phyloP scores from a whole-genome alignment of 1,140 invertebrate genomes.

The Cepaea nemoralis region DNA sequence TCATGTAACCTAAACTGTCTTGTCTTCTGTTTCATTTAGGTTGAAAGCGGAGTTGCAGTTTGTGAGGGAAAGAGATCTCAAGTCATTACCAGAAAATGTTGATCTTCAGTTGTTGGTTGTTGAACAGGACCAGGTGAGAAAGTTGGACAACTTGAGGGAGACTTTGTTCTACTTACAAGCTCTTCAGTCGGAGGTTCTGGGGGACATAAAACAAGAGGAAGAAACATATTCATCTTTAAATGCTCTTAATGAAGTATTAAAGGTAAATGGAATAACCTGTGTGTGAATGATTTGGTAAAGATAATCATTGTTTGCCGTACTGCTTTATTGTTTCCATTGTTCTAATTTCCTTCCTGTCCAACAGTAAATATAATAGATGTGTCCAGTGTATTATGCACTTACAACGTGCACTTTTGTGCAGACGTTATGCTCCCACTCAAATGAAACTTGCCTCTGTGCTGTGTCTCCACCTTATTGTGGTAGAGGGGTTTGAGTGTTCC shows the following conservation, averaged over 20 bases:
- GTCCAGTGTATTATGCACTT: too few species aligned
- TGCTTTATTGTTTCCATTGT: too few species aligned
- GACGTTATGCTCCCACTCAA: too few species aligned
- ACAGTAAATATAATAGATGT: too few species aligned
- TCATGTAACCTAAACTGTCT: neutral
- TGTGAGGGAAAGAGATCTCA: neutral
- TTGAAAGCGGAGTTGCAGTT: constrained; percentile 20
- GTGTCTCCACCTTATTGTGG: too few species aligned
- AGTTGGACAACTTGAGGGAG: neutral
- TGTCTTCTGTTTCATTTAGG: neutral
- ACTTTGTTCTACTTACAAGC: neutral
- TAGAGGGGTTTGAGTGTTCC: too few species aligned
- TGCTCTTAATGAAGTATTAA: constrained; percentile 20
- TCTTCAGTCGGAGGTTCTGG: neutral
- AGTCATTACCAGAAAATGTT: constrained; percentile 13
- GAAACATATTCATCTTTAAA: neutral
- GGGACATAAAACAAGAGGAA: constrained; percentile 16
- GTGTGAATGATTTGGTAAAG: too few species aligned
- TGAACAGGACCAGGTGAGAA: constrained; percentile 5
- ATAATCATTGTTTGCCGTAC: too few species aligned
- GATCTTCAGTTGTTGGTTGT: neutral
- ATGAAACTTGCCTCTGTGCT: too few species aligned
- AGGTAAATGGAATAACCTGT: too few species aligned
- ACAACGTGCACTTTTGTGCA: too few species aligned
- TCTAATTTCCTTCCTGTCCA: too few species aligned